These are phyloP conservation scores for Conistra vaccinii DNA, from an alignment of 2,888 invertebrate genomes.

Conservation along the genomic window DNA sequence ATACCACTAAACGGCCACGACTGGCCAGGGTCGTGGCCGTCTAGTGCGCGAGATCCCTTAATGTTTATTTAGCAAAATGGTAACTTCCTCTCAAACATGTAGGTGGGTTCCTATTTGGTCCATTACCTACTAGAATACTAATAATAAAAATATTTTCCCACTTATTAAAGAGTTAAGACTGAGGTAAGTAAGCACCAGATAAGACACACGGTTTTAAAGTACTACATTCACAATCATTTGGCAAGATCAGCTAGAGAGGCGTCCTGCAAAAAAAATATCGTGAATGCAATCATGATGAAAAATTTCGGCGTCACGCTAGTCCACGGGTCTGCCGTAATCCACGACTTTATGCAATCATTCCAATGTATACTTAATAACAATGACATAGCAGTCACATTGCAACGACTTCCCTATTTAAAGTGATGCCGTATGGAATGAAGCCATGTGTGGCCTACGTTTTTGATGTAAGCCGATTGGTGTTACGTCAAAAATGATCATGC, in stretches of 20 bases:
- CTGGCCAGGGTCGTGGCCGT: no score
- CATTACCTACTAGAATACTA: background rate
- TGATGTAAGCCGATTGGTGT: background rate
- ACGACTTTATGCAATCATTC: background rate
- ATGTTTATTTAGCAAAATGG: conserved; percentile 2
- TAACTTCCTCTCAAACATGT: conserved; percentile 1
- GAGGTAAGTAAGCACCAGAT: background rate
- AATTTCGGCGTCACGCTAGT: no score
- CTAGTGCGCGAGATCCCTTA: no score
- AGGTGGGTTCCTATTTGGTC: background rate
- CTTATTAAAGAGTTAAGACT: background rate
- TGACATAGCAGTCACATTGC: background rate
- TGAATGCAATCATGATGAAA: background rate
- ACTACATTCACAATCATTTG: conserved; percentile 1
- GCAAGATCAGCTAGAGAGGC: background rate
- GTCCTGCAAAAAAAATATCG: background rate
- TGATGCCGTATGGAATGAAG: background rate
- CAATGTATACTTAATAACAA: background rate
- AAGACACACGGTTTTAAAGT: background rate
- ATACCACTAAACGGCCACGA: no score
- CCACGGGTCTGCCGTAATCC: no score
- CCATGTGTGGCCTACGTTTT: background rate
- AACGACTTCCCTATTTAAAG: background rate
- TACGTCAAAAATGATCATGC: background rate
- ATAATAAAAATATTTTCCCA: background rate